Conservation (phyloP, 2,888 invertebrate species). For the Drosophila paramelanica region DNA sequence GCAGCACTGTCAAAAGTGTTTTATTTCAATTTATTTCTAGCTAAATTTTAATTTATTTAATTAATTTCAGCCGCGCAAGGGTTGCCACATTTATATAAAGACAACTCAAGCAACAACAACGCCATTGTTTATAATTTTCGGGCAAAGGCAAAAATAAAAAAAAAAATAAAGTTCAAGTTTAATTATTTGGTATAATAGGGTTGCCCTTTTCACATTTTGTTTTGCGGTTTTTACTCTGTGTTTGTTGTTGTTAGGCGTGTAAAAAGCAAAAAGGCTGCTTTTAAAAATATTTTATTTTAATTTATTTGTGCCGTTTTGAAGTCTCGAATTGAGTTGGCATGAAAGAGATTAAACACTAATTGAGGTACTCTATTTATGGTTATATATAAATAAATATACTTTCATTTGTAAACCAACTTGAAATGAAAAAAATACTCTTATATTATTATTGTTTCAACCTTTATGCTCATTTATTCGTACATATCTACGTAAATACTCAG, state of each 20-base stretch:
- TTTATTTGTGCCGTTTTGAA: slow-evolving; percentile 38
- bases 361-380: not conserved
- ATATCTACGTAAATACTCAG: not conserved
- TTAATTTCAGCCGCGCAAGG: slow-evolving; percentile 57
- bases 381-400: too few relatives aligned
- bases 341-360: not conserved
- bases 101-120: slow-evolving; percentile 15
- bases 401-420: too few relatives aligned
- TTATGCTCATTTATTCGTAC: not conserved
- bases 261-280: too few relatives aligned
- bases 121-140: slow-evolving; percentile 39
- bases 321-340: slow-evolving; percentile 31
- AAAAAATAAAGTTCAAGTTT: slow-evolving; percentile 42
- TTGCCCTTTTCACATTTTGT: slow-evolving; percentile 4
- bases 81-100: slow-evolving; percentile 20
- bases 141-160: slow-evolving; percentile 5
- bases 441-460: too few relatives aligned
- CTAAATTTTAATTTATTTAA: slow-evolving; percentile 70
- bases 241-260: slow-evolving; percentile 6
- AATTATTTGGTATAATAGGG: slow-evolving; percentile 59
- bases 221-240: slow-evolving; percentile 10
- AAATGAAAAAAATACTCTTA: too few relatives aligned
- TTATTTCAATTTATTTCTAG: slow-evolving; percentile 57
- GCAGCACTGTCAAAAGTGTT: slow-evolving; percentile 58
- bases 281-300: slow-evolving; percentile 1